Evolutionary conservation across 1,140 invertebrate genomes (phyloP).

Genomic region (Yoshiicerus persimilis): DNA sequence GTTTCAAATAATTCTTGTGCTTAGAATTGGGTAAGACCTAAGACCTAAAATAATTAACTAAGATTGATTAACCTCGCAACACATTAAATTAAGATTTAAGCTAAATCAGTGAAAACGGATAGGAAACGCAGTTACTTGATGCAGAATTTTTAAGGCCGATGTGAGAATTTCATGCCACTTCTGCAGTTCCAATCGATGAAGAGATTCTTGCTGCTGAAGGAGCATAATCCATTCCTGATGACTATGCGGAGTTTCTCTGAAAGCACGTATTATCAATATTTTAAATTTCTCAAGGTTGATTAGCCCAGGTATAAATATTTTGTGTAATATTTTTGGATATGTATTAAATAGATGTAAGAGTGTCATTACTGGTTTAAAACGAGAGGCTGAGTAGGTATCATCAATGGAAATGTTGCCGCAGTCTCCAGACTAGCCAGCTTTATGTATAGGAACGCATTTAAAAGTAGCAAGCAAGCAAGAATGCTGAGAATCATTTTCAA

Average conservation of each 20-base stretch:
- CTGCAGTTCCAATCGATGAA: conserved; percentile 72
- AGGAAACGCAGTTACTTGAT: conserved; percentile 44
- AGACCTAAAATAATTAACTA: no score
- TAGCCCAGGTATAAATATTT: neutral
- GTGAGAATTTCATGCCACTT: conserved; percentile 72
- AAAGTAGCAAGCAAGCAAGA: conserved; percentile 66
- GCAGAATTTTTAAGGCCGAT: conserved; percentile 50
- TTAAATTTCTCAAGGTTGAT: neutral
- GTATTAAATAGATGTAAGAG: neutral
- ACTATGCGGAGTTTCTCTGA: conserved; percentile 63
- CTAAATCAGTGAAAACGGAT: neutral
- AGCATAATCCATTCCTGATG: conserved; percentile 75
- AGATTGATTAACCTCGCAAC: no score
- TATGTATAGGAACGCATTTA: conserved; percentile 78
- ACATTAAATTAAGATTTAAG: no score
- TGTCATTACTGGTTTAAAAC: conserved; percentile 38
- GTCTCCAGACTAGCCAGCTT: conserved; percentile 70
- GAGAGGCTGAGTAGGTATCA: conserved; percentile 41
- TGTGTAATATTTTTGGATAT: neutral
- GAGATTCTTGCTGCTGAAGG: conserved; percentile 71
- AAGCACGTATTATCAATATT: neutral
- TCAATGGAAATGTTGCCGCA: conserved; percentile 49
- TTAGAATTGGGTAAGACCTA: no score
- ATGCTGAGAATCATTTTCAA: conserved; percentile 52
- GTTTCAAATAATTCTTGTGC: no score